These are phyloP conservation scores for Tuta absoluta DNA, from an alignment of 2,888 invertebrate genomes.

Conservation along the genomic window DNA sequence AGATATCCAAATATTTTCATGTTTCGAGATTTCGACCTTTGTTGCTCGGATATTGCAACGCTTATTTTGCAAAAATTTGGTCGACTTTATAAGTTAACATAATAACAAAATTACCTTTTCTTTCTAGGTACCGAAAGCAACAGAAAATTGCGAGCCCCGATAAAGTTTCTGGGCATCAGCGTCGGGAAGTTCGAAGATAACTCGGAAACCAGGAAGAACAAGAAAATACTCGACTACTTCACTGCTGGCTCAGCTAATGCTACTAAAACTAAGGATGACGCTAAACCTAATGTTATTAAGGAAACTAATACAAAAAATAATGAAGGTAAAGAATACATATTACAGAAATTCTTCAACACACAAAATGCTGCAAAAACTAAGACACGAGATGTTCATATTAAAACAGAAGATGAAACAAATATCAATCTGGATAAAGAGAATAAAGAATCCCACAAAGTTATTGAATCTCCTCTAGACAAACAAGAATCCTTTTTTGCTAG, in stretches of 20 bases:
- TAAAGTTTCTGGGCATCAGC: slow-evolving; percentile 88
- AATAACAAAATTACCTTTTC: not conserved
- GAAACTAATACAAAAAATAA: slow-evolving; percentile 38
- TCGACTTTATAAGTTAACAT: too few relatives aligned
- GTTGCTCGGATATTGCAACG: too few relatives aligned
- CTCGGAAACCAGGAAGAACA: slow-evolving; percentile 74
- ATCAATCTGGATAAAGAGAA: slow-evolving; percentile 5
- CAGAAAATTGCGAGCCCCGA: slow-evolving; percentile 72
- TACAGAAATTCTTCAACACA: slow-evolving; percentile 56
- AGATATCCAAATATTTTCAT: too few relatives aligned
- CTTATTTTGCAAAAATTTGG: too few relatives aligned
- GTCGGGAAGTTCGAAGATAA: slow-evolving; percentile 88
- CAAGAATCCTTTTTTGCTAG: slow-evolving; percentile 77
- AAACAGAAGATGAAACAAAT: slow-evolving; percentile 24
- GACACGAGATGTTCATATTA: slow-evolving; percentile 22
- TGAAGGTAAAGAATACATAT: slow-evolving; percentile 57
- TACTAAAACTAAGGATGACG: slow-evolving; percentile 38
- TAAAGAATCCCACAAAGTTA: slow-evolving; percentile 16
- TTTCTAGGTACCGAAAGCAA: slow-evolving; percentile 64
- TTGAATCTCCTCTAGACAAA: slow-evolving; percentile 57
- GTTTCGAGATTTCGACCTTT: too few relatives aligned
- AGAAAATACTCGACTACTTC: slow-evolving; percentile 82
- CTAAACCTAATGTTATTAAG: slow-evolving; percentile 37
- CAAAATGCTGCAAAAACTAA: slow-evolving; percentile 33
- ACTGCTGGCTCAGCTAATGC: slow-evolving; percentile 63